These are phyloP conservation scores for Crax fasciolata DNA, from an alignment of 2,797 vertebrate genomes.

Conservation along the genomic window DNA sequence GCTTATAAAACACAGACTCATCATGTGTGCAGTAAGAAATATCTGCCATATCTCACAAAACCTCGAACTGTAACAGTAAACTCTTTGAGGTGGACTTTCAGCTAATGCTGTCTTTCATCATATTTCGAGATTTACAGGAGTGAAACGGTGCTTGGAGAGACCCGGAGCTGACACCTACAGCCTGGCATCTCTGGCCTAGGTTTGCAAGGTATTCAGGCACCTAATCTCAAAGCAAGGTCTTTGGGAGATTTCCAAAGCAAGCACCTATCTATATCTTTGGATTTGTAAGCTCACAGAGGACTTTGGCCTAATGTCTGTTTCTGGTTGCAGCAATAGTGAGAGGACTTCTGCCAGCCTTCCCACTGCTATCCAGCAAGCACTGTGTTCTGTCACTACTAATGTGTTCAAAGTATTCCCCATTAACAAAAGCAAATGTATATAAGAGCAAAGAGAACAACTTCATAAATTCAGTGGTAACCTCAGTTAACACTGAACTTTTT, in stretches of 20 bases:
- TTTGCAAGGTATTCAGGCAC: background rate
- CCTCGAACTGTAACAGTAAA: background rate
- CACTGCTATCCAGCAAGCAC: background rate
- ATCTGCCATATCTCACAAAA: background rate
- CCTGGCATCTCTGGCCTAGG: background rate
- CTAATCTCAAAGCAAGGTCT: background rate
- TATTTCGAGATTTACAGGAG: background rate
- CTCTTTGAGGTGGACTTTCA: background rate
- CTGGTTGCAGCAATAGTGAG: background rate
- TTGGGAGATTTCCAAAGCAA: background rate
- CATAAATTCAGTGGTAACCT: background rate
- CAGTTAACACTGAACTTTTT: background rate
- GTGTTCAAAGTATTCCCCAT: background rate
- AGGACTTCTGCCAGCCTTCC: background rate
- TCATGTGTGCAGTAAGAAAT: accelerated
- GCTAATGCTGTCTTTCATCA: background rate
- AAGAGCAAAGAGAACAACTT: background rate
- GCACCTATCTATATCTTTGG: background rate
- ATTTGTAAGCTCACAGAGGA: background rate
- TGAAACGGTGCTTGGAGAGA: background rate
- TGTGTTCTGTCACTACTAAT: background rate
- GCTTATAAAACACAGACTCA: background rate
- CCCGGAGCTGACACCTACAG: background rate
- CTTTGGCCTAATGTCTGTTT: background rate
- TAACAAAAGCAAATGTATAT: background rate